Conservation (phyloP, 2,113 vertebrate genomes). For the Entomyzon cyanotis region DNA sequence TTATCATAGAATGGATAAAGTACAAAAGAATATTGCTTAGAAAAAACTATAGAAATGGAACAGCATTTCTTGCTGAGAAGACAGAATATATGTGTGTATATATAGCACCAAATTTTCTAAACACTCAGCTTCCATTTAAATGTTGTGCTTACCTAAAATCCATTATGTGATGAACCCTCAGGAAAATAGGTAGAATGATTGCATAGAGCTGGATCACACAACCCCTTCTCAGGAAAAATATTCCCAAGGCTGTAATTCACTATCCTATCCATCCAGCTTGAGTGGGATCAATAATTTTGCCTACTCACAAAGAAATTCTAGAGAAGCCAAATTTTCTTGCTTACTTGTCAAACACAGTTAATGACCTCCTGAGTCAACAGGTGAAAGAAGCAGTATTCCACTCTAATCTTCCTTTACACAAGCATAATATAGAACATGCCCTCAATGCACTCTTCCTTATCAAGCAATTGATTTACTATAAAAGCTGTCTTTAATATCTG, state of each 20-base stretch:
- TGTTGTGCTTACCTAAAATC: neutral
- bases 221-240: neutral
- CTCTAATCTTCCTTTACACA: neutral
- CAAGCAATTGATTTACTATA: slow-evolving; percentile 26
- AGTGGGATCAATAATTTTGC: neutral
- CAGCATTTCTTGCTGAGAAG: neutral
- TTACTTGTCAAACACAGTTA: neutral
- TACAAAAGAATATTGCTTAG: neutral
- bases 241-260: neutral
- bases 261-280: neutral
- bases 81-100: neutral
- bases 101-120: neutral
- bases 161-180: neutral
- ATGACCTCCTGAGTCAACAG: neutral
- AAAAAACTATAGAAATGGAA: neutral
- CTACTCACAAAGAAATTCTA: neutral
- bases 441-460: neutral
- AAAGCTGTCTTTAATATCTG: slow-evolving; percentile 11
- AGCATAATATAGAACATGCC: neutral
- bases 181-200: neutral
- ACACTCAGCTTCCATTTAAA: neutral
- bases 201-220: neutral
- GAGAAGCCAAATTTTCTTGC: neutral
- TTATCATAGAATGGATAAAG: neutral
- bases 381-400: neutral